Evolutionary conservation across 2,797 vertebrate genomes (phyloP).

Genomic region (Rhynchonycteris naso): DNA sequence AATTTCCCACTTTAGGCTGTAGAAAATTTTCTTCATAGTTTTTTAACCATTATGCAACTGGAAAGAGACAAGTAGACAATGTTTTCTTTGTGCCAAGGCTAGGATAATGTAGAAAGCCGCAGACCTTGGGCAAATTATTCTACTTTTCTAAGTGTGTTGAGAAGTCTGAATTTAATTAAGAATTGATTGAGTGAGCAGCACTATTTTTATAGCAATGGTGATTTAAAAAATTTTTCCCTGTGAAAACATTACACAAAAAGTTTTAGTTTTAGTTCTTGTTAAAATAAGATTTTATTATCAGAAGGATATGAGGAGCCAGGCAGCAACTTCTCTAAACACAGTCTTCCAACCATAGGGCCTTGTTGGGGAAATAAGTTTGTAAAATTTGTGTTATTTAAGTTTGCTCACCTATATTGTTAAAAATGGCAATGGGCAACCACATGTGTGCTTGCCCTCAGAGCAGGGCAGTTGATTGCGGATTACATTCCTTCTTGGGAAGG

Average conservation of each 20-base stretch:
- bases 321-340: not conserved
- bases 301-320: not conserved
- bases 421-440: too few relatives aligned
- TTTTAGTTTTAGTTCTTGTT: slow-evolving; percentile 52
- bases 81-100: slow-evolving; percentile 26
- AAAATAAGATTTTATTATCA: slow-evolving; percentile 36
- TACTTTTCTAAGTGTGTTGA: slow-evolving; percentile 20
- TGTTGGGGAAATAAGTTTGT: too few relatives aligned
- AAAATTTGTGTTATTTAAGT: too few relatives aligned
- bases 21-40: slow-evolving; percentile 6
- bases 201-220: slow-evolving; percentile 44
- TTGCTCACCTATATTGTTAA: too few relatives aligned
- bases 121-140: slow-evolving; percentile 38
- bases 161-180: slow-evolving; percentile 67
- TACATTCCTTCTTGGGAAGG: too few relatives aligned
- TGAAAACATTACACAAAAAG: slow-evolving; percentile 45
- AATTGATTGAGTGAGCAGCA: slow-evolving; percentile 6
- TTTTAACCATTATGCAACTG: slow-evolving; percentile 27
- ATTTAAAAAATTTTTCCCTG: slow-evolving; percentile 11
- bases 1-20: slow-evolving; percentile 31
- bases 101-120: slow-evolving; percentile 42
- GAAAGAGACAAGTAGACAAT: slow-evolving; percentile 33
- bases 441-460: too few relatives aligned
- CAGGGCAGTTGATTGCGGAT: too few relatives aligned
- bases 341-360: not conserved